Evolutionary conservation across 2,888 invertebrate genomes (phyloP).

Genomic region (Endotricha flammealis): DNA sequence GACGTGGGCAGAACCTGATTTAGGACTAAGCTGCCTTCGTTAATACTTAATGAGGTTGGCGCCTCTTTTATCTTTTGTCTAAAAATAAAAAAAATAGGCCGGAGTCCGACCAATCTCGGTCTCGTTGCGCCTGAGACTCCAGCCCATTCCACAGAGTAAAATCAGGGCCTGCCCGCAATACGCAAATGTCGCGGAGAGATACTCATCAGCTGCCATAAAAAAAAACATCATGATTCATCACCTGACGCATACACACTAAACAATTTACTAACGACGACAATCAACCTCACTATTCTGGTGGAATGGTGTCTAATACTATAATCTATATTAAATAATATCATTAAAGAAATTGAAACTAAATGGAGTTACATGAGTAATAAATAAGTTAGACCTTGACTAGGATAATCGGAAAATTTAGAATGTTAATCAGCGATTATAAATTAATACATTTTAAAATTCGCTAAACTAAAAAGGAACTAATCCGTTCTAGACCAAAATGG

Average conservation of each 20-base stretch:
- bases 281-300: constrained; percentile 45
- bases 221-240: constrained; percentile 27
- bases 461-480: constrained; percentile 70
- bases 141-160: neutral
- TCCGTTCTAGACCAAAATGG: constrained; percentile 73
- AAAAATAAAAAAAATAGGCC: neutral
- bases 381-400: constrained; percentile 75
- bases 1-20: constrained; percentile 29
- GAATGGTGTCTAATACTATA: constrained; percentile 61
- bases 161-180: constrained; percentile 5
- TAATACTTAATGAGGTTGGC: constrained; percentile 10
- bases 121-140: neutral
- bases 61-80: neutral
- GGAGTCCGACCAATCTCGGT: no score
- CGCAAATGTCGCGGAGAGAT: constrained; percentile 12
- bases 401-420: constrained; percentile 70
- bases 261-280: constrained; percentile 47
- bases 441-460: constrained; percentile 69
- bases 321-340: constrained; percentile 53
- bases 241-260: constrained; percentile 41
- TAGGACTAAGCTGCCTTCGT: constrained; percentile 24
- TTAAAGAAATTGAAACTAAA: constrained; percentile 54
- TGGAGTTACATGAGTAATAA: constrained; percentile 57
- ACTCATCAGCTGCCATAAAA: constrained; percentile 24
- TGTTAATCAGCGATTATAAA: constrained; percentile 58